Percentiles rank a stretch among this genome's conserved stretches.
phyloP scores from a whole-genome alignment of 1,140 invertebrate genomes.

The Scylla paramamosain region DNA sequence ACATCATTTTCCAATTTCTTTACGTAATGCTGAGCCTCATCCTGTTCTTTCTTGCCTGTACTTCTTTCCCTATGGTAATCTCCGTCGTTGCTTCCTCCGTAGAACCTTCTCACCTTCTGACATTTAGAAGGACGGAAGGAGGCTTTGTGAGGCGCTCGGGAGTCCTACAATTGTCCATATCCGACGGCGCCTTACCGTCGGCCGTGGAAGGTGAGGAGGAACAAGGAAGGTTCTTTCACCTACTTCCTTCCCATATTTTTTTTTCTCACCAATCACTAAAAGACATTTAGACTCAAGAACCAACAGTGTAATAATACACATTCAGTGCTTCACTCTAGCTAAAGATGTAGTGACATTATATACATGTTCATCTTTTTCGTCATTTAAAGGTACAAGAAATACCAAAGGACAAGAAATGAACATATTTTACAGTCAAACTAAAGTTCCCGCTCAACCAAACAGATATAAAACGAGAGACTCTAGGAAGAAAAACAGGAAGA shows the following conservation, averaged over 20 bases:
- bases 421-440: no score
- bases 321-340: no score
- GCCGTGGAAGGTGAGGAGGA: background rate
- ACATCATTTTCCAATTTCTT: background rate
- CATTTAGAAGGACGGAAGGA: background rate
- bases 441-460: no score
- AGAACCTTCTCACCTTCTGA: slow-evolving; percentile 1
- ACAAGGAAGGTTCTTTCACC: background rate
- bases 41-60: background rate
- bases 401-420: no score
- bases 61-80: slow-evolving; percentile 2
- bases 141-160: background rate
- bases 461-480: no score
- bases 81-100: background rate
- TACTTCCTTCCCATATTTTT: background rate
- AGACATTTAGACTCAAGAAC: background rate
- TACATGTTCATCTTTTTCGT: no score
- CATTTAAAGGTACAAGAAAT: no score
- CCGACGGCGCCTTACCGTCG: background rate
- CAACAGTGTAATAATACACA: no score
- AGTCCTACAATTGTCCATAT: background rate
- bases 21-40: background rate
- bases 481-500: no score
- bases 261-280: background rate
- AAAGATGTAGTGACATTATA: no score